These are phyloP conservation scores for Eremobia ochroleuca DNA, from an alignment of 2,888 invertebrate genomes.

Conservation along the genomic window DNA sequence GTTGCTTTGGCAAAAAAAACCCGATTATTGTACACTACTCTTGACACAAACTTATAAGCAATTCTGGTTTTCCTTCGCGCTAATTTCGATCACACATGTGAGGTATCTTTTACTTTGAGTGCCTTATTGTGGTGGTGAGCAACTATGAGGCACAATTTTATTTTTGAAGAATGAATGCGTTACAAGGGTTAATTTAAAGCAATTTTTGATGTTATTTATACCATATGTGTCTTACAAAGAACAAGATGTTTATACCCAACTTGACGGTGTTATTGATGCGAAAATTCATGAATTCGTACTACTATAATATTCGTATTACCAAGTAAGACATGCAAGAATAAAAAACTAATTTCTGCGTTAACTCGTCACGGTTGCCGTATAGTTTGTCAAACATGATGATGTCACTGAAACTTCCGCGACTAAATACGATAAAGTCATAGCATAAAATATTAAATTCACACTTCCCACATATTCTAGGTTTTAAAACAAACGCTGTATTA, in stretches of 20 bases:
- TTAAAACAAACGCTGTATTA: conserved; percentile 35
- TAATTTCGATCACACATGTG: conserved; percentile 1
- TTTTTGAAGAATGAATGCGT: neutral
- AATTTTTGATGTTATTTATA: neutral
- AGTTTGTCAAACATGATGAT: conserved; percentile 38
- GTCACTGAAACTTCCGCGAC: conserved; percentile 37
- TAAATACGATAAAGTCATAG: conserved; percentile 49
- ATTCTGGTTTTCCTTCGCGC: conserved; percentile 28
- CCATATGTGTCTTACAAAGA: neutral
- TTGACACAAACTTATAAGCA: conserved; percentile 6
- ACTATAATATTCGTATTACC: too few species aligned
- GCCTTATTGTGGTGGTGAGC: neutral
- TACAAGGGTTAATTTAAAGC: neutral
- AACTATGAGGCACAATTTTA: too few species aligned
- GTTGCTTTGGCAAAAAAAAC: conserved; percentile 7
- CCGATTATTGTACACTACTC: neutral
- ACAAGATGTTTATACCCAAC: neutral
- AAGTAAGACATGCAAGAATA: conserved; percentile 10
- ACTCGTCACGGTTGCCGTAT: conserved; percentile 14
- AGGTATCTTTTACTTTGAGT: neutral
- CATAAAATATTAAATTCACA: conserved; percentile 58
- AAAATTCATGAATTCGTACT: neutral
- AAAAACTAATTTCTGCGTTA: conserved; percentile 15
- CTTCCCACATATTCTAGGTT: conserved; percentile 46
- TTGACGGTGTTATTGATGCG: neutral